Conservation (phyloP, 2,797 vertebrate species). For the Odontamblyopus rebecca region DNA sequence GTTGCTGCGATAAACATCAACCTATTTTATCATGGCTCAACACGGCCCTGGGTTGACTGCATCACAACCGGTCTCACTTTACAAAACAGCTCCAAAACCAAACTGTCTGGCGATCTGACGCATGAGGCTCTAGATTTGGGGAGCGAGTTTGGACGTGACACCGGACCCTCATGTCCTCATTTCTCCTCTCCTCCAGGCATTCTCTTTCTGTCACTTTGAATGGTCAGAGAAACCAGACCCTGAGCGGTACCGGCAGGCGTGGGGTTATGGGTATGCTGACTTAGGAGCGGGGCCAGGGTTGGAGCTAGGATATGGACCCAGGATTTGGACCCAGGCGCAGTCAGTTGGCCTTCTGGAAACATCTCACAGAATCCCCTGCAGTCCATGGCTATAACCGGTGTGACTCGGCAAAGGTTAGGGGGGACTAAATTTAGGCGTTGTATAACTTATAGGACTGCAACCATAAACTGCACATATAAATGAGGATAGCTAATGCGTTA, state of each 20-base stretch:
- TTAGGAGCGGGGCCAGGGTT: not conserved
- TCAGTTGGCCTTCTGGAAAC: constrained; percentile 35
- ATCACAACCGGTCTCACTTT: constrained; percentile 6
- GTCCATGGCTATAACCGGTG: not conserved
- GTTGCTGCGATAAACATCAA: not conserved
- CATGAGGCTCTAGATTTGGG: constrained; percentile 7
- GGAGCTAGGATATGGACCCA: constrained; percentile 13
- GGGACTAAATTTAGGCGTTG: not conserved
- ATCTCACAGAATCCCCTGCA: constrained; percentile 6
- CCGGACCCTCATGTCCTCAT: constrained; percentile 18
- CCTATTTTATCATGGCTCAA: not conserved
- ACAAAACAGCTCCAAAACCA: constrained; percentile 9
- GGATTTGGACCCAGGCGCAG: constrained; percentile 23
- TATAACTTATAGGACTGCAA: not conserved
- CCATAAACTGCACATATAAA: too few relatives aligned
- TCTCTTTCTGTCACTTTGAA: constrained; percentile 35
- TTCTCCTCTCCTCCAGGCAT: constrained; percentile 14
- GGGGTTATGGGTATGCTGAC: constrained; percentile 40
- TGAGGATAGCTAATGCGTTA: too few relatives aligned
- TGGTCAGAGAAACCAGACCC: constrained; percentile 57
- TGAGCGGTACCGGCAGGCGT: constrained; percentile 24
- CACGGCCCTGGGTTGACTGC: not conserved
- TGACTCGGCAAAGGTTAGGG: not conserved
- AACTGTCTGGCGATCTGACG: not conserved
- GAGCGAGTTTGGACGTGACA: constrained; percentile 18